Percentiles rank a stretch among this genome's conserved stretches.
Evolutionary conservation across 2,888 invertebrate species (phyloP).

Genomic region (Hyposoter didymator): DNA sequence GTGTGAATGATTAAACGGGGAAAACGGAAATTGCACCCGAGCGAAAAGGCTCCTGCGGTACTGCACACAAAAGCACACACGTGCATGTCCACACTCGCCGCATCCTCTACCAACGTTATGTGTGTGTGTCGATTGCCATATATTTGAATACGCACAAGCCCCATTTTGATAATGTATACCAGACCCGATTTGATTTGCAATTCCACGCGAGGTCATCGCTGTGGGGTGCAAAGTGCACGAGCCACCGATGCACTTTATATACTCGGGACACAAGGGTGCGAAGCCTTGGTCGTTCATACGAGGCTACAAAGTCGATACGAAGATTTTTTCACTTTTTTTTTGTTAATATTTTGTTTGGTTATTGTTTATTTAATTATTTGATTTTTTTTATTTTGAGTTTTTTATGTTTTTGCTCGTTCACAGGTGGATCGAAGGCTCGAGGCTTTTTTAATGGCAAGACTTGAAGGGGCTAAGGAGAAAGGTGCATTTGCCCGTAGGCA

Average conservation of each 20-base stretch:
- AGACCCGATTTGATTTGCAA: constrained; percentile 63
- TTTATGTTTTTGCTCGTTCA: neutral
- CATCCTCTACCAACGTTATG: no score
- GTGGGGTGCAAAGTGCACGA: constrained; percentile 45
- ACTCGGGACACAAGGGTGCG: constrained; percentile 14
- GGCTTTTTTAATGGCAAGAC: constrained; percentile 73
- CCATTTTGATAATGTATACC: constrained; percentile 57
- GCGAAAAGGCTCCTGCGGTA: constrained; percentile 65
- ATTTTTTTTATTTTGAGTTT: neutral
- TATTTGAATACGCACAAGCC: constrained; percentile 12
- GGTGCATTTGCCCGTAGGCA: constrained; percentile 78
- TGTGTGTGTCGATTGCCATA: neutral
- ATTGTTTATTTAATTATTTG: neutral
- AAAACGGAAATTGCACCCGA: constrained; percentile 77
- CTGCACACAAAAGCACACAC: constrained; percentile 5
- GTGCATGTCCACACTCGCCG: constrained; percentile 2
- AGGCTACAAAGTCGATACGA: constrained; percentile 26
- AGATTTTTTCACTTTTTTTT: no score
- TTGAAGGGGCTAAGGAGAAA: constrained; percentile 57
- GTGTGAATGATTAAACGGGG: constrained; percentile 80
- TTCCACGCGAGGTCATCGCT: constrained; percentile 35
- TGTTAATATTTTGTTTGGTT: neutral
- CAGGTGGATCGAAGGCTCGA: constrained; percentile 60
- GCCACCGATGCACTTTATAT: constrained; percentile 33
- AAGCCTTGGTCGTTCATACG: neutral